Evolutionary conservation across 2,797 vertebrate species (phyloP).

Genomic region (Macrochelys suwanniensis): DNA sequence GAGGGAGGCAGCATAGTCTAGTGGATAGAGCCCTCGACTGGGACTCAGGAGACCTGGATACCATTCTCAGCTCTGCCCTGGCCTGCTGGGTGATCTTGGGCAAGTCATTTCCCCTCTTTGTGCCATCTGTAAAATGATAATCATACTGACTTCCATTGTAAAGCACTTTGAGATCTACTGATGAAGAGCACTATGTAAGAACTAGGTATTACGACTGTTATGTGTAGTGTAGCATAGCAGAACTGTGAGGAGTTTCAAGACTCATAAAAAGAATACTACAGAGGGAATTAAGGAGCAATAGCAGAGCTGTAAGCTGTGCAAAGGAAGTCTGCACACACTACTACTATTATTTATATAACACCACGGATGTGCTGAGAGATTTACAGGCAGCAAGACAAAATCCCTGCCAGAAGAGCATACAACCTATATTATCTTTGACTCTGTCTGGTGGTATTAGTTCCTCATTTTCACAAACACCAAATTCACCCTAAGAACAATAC

Average conservation of each 20-base stretch:
- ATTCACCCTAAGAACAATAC: not conserved
- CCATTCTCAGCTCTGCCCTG: not conserved
- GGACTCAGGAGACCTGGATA: not conserved
- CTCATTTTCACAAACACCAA: conserved; percentile 1
- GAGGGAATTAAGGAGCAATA: not conserved
- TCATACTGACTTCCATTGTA: not conserved
- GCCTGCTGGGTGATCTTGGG: not conserved
- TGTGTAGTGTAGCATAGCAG: not conserved
- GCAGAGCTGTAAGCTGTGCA: not conserved
- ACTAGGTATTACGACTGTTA: not conserved
- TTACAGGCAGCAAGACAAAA: not conserved
- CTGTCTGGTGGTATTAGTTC: not conserved
- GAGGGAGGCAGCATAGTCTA: not conserved
- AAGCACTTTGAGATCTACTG: not conserved
- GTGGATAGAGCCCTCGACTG: not conserved
- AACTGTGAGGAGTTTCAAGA: not conserved
- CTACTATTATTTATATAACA: not conserved
- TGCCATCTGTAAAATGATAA: not conserved
- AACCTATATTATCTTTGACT: not conserved
- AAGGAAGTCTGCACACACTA: not conserved
- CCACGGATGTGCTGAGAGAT: not conserved
- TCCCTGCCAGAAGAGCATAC: not conserved
- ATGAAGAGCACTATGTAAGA: not conserved
- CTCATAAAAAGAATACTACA: not conserved
- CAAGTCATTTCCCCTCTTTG: not conserved